Percentiles rank a stretch among this genome's conserved stretches.
Evolutionary conservation across 1,140 invertebrate genomes (phyloP).

Genomic region (Palaemon carinicauda): DNA sequence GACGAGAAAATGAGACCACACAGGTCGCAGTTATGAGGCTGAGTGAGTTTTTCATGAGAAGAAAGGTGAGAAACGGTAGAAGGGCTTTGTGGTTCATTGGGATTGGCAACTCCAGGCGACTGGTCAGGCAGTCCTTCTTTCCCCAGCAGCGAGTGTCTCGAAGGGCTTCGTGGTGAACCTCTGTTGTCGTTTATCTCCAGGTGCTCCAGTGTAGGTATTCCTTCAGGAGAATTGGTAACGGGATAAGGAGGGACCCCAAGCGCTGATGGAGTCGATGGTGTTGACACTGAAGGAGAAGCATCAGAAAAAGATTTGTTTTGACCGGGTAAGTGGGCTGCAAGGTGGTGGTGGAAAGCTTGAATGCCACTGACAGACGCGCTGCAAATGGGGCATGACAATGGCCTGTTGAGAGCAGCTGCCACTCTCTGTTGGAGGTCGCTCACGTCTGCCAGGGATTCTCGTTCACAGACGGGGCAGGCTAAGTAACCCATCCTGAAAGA

Average conservation of each 20-base stretch:
- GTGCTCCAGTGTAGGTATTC: slow-evolving; percentile 47
- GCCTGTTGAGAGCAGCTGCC: slow-evolving; percentile 44
- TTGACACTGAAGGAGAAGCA: neutral
- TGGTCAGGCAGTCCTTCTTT: neutral
- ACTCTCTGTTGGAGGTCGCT: slow-evolving; percentile 43
- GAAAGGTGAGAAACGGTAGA: too few relatives aligned
- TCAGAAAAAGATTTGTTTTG: slow-evolving; percentile 9
- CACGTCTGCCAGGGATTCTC: slow-evolving; percentile 41
- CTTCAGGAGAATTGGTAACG: slow-evolving; percentile 34
- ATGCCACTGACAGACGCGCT: slow-evolving; percentile 51
- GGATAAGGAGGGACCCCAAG: neutral
- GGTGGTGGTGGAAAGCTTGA: slow-evolving; percentile 49
- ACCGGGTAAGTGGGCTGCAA: slow-evolving; percentile 32
- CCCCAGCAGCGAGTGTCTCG: neutral
- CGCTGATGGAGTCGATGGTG: neutral
- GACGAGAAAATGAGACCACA: slow-evolving; percentile 56
- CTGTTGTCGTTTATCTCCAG: slow-evolving; percentile 48
- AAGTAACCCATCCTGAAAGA: slow-evolving; percentile 50
- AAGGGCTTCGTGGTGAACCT: slow-evolving; percentile 15
- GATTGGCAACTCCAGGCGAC: too few relatives aligned
- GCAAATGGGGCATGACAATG: slow-evolving; percentile 46
- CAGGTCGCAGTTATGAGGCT: slow-evolving; percentile 50
- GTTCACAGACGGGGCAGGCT: slow-evolving; percentile 50
- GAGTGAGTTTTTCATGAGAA: neutral
- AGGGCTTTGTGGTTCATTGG: too few relatives aligned